Conservation (phyloP, 1,140 invertebrate species). For the Drosophila parabipectinata region DNA sequence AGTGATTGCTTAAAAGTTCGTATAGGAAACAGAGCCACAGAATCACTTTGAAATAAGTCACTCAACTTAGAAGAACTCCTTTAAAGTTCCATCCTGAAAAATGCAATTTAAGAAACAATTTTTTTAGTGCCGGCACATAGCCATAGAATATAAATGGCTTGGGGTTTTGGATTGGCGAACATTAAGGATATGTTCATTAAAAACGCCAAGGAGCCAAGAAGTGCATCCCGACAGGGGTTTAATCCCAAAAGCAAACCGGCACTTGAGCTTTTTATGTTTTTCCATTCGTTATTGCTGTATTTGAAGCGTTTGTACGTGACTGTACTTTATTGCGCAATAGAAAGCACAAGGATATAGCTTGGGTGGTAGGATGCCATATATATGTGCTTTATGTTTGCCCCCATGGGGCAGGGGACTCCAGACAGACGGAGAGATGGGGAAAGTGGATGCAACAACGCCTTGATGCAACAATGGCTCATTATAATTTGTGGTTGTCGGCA, state of each 20-base stretch:
- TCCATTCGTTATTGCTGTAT: slow-evolving; percentile 55
- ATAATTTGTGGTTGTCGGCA: slow-evolving; percentile 75
- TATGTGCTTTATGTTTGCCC: not conserved
- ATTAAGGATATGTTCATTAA: slow-evolving; percentile 30
- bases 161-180: slow-evolving; percentile 21
- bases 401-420: not conserved
- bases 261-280: slow-evolving; percentile 45
- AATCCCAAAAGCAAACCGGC: slow-evolving; percentile 13
- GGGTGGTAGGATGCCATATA: not conserved
- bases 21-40: slow-evolving; percentile 2
- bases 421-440: slow-evolving; percentile 1
- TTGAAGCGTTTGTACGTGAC: slow-evolving; percentile 65
- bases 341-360: slow-evolving; percentile 14
- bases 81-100: not conserved
- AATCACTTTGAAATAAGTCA: not conserved
- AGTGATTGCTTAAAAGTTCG: slow-evolving; percentile 10
- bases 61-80: not conserved
- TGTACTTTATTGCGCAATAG: slow-evolving; percentile 58
- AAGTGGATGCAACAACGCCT: slow-evolving; percentile 41
- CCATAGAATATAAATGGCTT: not conserved
- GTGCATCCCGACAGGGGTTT: slow-evolving; percentile 30
- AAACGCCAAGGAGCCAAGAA: slow-evolving; percentile 23
- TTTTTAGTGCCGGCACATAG: not conserved
- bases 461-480: slow-evolving; percentile 74
- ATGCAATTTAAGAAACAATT: not conserved